Conservation (phyloP, 2,113 vertebrate species). For the Anarhynchus alexandrinus region DNA sequence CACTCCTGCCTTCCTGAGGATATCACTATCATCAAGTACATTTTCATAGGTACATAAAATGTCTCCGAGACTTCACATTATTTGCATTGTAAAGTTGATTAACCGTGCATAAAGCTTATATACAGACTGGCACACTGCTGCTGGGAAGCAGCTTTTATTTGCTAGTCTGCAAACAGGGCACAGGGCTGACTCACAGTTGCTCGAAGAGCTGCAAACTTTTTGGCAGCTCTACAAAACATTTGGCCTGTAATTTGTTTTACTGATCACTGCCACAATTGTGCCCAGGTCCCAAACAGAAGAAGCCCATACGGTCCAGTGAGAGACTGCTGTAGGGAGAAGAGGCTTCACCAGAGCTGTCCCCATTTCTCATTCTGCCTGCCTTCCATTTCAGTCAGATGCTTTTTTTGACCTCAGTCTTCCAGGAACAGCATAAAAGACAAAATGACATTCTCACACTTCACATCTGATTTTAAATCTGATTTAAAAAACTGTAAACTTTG, state of each 20-base stretch:
- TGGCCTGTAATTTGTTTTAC: not conserved
- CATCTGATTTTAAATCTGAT: not conserved
- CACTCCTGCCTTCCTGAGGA: not conserved
- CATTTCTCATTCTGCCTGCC: not conserved
- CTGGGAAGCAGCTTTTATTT: not conserved
- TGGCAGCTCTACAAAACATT: slow-evolving; percentile 11
- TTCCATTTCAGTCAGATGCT: not conserved
- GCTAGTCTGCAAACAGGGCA: not conserved
- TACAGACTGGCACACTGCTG: not conserved
- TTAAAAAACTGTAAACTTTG: not conserved
- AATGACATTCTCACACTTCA: not conserved
- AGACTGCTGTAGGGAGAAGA: not conserved
- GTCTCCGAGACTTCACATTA: not conserved
- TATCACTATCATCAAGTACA: not conserved
- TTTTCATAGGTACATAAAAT: not conserved
- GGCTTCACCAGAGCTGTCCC: not conserved
- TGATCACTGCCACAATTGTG: not conserved
- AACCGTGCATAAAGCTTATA: not conserved
- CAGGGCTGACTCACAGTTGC: slow-evolving; percentile 28
- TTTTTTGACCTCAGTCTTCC: not conserved
- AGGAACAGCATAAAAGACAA: not conserved
- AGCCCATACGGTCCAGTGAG: not conserved
- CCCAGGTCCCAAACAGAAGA: not conserved
- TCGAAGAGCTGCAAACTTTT: slow-evolving; percentile 27
- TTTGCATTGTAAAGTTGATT: not conserved